Base-by-base conservation (phyloP, 2,113 vertebrate species). In the Erpornis zantholeuca region DNA sequence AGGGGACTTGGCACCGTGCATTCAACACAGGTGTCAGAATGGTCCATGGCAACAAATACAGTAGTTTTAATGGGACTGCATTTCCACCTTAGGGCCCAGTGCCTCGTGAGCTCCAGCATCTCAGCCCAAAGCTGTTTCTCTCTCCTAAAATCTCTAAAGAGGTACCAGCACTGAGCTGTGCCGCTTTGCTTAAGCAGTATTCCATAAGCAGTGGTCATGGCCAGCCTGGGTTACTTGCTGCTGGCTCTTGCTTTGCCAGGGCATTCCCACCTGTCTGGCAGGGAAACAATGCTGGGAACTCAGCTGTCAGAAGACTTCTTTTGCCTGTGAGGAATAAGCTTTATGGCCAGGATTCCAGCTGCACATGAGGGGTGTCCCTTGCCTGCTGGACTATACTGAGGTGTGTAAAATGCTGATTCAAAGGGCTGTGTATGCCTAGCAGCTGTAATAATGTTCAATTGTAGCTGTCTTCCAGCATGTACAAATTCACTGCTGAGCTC, bases 1-100 rank as follows among this genome's bases (percentile, higher is more conserved):
- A 36, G 20, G 14, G 5, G 10, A 18, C 38, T 71, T 0, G 0
- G 17, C 22, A 17, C 29, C 0, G 4, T 68, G 63, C 22, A 17
- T 69, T 52, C 33, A 60, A 15, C 27, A 36, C 17, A 7, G 11
- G 1, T 29, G 15, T 38, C 35, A 38, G 3, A 44, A 10, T 19
- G 45, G 45, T 19, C 25, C 14, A 5, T 66, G 47, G 35, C 59
- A 63, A 27, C 14, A 50, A 9, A 24, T 23, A 7, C 47, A n/a
- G 27, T n/a, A 1, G 11, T 3, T 29, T 59, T 12, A 21, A 11
- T 8, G 35, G 1, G 0, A 61, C 18, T 57, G 33, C 28, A 18
- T 72, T 69, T 52, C 38, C 28, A 24, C 24, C 22, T n/a, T 12
- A 3, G 18, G 13, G 21, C 23, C 33, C 27, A 12, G 57, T n/a